Evolutionary conservation across 2,113 vertebrate species (phyloP).

Genomic region (Callipepla squamata): DNA sequence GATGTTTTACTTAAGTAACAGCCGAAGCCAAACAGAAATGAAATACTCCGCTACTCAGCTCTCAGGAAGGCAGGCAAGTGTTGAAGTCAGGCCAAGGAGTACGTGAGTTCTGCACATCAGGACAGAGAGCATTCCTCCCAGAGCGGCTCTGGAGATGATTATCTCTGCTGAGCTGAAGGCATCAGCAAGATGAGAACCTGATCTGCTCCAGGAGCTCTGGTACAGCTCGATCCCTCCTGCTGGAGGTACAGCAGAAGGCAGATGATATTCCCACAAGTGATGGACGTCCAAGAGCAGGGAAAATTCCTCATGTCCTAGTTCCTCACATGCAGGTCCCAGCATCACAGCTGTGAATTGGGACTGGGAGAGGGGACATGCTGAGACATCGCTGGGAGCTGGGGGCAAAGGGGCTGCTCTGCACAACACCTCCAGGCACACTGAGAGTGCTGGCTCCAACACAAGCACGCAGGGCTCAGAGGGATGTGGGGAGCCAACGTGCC

Average conservation of each 20-base stretch:
- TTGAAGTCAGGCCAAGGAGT: background rate
- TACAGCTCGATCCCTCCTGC: background rate
- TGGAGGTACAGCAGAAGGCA: background rate
- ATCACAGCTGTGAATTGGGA: background rate
- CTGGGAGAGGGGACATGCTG: background rate
- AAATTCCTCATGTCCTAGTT: background rate
- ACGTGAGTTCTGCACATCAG: background rate
- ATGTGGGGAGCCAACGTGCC: accelerated
- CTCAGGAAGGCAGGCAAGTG: background rate
- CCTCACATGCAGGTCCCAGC: accelerated
- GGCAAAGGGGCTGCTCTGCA: background rate
- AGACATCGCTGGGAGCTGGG: background rate
- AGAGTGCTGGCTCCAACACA: background rate
- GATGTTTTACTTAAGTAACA: background rate
- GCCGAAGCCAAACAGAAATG: background rate
- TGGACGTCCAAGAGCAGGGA: background rate
- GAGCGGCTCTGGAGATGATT: background rate
- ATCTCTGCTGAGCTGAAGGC: background rate
- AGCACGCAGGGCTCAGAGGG: background rate
- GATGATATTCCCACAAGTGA: background rate
- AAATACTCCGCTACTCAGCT: background rate
- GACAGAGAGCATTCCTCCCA: background rate
- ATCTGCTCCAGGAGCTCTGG: background rate
- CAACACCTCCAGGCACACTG: background rate
- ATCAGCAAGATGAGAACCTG: background rate